These are phyloP conservation scores for Phrynocephalus guinanensis DNA, from an alignment of 2,797 vertebrate species.

Conservation along the genomic window DNA sequence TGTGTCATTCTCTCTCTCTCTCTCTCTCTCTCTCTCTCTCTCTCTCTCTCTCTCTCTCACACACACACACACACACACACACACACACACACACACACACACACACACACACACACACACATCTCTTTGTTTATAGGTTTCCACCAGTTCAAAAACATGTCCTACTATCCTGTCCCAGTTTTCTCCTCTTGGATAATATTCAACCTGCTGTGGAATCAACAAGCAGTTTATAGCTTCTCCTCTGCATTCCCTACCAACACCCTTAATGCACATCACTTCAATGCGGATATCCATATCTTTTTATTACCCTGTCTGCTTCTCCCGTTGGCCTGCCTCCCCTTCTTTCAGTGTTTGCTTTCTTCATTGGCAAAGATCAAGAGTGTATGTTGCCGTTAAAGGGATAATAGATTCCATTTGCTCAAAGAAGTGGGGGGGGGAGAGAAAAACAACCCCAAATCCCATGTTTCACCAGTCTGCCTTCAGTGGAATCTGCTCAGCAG, in stretches of 20 bases:
- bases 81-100: neutral
- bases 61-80: too few relatives aligned
- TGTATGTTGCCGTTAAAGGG: conserved; percentile 49
- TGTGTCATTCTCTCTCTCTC: neutral
- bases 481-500: conserved; percentile 44
- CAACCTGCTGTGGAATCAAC: conserved; percentile 11
- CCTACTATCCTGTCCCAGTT: neutral
- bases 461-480: conserved; percentile 56
- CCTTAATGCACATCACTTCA: conserved; percentile 39
- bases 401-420: conserved; percentile 16
- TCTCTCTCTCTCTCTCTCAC: neutral
- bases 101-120: neutral
- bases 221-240: neutral
- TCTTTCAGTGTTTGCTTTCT: conserved; percentile 54
- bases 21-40: too few relatives aligned
- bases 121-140: neutral
- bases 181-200: neutral
- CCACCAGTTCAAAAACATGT: accelerated
- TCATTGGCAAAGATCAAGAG: conserved; percentile 57
- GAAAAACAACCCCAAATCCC: too few relatives aligned
- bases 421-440: conserved; percentile 21
- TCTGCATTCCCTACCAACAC: conserved; percentile 15
- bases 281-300: conserved; percentile 39
- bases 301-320: neutral
- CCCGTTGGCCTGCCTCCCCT: conserved; percentile 10